These are phyloP conservation scores for Cantharis rustica DNA, from an alignment of 2,888 invertebrate species.

Conservation along the genomic window DNA sequence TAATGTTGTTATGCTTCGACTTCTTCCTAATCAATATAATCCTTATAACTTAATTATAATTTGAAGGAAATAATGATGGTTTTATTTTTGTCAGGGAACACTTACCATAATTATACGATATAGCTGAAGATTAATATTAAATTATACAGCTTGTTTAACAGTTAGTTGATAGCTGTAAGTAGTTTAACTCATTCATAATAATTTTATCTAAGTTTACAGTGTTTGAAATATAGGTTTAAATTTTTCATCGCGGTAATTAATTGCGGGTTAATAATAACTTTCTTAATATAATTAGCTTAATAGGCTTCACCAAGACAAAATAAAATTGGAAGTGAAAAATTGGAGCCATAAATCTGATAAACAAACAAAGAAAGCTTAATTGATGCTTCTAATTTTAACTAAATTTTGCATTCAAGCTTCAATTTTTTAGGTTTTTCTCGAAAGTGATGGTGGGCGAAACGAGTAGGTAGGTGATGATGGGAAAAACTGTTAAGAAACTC, in stretches of 20 bases:
- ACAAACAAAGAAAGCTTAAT: background rate
- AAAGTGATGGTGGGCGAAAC: background rate
- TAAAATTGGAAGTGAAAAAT: background rate
- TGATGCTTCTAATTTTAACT: background rate
- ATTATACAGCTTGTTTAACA: background rate
- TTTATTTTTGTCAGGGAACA: background rate
- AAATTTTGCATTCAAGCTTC: background rate
- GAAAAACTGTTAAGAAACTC: background rate
- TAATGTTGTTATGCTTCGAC: background rate
- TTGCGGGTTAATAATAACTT: background rate
- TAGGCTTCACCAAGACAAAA: background rate
- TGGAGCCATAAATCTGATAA: background rate
- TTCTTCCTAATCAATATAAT: background rate
- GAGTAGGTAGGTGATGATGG: background rate
- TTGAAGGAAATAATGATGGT: background rate
- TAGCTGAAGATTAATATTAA: background rate
- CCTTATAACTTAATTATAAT: background rate
- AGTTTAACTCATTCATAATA: background rate
- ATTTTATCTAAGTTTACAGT: background rate
- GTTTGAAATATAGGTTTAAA: background rate
- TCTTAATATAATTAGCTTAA: background rate
- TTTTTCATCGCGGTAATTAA: background rate
- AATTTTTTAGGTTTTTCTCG: background rate
- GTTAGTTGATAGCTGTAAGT: background rate
- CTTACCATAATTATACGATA: background rate